Evolutionary conservation across 2,888 invertebrate genomes (phyloP).

Genomic region (Lottia gigantea): DNA sequence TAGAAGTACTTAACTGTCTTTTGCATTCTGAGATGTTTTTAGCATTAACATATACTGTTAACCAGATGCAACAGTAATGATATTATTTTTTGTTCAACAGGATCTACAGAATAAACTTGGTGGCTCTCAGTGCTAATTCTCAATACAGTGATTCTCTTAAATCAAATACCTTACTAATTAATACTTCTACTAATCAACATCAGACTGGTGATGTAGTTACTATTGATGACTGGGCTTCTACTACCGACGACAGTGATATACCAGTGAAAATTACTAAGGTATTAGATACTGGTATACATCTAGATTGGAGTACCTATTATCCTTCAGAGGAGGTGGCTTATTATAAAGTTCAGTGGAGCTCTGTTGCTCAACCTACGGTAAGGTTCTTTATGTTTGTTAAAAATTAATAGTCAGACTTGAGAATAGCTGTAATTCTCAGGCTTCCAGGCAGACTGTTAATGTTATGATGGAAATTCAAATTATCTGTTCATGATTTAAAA

Average conservation of each 20-base stretch:
- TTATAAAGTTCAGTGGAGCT: conserved; percentile 67
- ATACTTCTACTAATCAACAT: conserved; percentile 44
- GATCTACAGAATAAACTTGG: conserved; percentile 62
- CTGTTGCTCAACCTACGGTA: conserved; percentile 66
- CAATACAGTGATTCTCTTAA: conserved; percentile 59
- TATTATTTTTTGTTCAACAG: conserved; percentile 33
- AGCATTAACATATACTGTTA: too few relatives aligned
- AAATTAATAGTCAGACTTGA: background rate
- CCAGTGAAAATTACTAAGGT: conserved; percentile 61
- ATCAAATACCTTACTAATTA: conserved; percentile 62
- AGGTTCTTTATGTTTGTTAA: conserved; percentile 31
- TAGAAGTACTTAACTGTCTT: too few relatives aligned
- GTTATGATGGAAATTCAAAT: background rate
- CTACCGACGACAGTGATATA: conserved; percentile 55
- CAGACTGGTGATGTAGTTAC: conserved; percentile 32
- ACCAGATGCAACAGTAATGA: too few relatives aligned
- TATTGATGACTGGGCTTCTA: conserved; percentile 43
- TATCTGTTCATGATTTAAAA: background rate
- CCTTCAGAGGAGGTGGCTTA: conserved; percentile 56
- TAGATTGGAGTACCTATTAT: conserved; percentile 64
- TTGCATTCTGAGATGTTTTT: too few relatives aligned
- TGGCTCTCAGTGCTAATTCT: conserved; percentile 58
- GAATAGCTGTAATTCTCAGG: background rate
- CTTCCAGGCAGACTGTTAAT: too few relatives aligned
- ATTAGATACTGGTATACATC: conserved; percentile 61